Evolutionary conservation across 2,888 invertebrate species (phyloP), one percentile per base, ranked within the genome.

Genomic region (Lamellibrachia satsuma): DNA sequence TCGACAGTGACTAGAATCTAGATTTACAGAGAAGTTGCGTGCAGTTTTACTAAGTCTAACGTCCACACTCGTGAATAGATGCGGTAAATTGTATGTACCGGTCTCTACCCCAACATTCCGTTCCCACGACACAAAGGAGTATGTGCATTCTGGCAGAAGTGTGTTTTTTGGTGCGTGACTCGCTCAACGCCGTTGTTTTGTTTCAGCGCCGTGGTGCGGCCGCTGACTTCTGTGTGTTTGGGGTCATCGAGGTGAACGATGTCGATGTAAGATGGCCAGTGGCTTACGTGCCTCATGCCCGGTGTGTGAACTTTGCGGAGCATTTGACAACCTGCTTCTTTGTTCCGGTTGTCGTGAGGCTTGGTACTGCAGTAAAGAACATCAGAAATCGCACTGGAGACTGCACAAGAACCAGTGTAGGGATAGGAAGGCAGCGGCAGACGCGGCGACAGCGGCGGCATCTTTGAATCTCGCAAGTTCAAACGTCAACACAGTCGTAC

Each of bases 331-430:
- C 93, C 94, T 96, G 57, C 95, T 95, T 93, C 92, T 96, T 60
- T 96, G 96, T 94, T 94, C 94, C 7, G 94, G 95, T 22, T 96
- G 96, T 94, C 94, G 94, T 92, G 94, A 93, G 90, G 94, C 95
- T 8, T 95, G 95, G 94, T 96, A 96, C 94, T 96, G 96, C 93
- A 94, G 95, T 52, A 95, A 94, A 93, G 95, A 95, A 52, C 96
- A 96, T 92, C 96, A 96, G 93, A 94, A 94, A 92, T 93, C 93
- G 9, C 95, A 96, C 92, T 96, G 96, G 96, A 94, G 95, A 90
- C 93, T 93, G 51, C 96, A 96, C 93, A 95, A 95, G 93, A 93
- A 93, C 90, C 92, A 92, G n/a, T 95, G 95, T 92, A 94, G 92
- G 92, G 75, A 75, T 22, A 75, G 75, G 22, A 75, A 75, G 22